Evolutionary conservation across 2,888 invertebrate genomes (phyloP), one percentile per base, ranked within the genome.

Genomic region (Amaurobius ferox): DNA sequence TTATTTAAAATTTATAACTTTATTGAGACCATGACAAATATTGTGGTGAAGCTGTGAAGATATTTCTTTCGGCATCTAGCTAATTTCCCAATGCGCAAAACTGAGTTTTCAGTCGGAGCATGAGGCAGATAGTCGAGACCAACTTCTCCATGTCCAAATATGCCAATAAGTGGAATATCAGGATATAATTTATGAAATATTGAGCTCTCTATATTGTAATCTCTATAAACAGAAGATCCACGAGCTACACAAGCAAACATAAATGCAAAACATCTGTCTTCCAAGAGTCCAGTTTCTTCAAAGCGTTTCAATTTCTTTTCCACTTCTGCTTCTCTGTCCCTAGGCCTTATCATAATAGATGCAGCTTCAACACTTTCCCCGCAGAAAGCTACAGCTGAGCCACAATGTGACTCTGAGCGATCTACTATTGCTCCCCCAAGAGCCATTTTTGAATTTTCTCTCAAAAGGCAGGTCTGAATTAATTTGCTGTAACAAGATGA

Each of bases 81-180:
- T n/a, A 44, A 28, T 19, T 26, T 29, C 9, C 48, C 67, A 66
- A 19, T 11, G 30, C 61, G 7, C 0, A 44, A 19, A 9, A 55
- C 26, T 5, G 19, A n/a, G 23, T 40, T 55, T n/a, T 32, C 55
- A 11, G 28, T 19, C n/a, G 64, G n/a, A 13, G 62, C 5, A 19
- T 87, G 39, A 29, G 90, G 90, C 16, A 89, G 71, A 80, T 88
- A 89, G 40, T 91, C 89, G 73, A 90, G 89, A 7, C 92, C 92
- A n/a, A 92, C 90, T 89, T 92, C 92, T 9, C 92, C 92, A 88
- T 91, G 91, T 16, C 92, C 92, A 89, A 92, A 92, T 80, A 92
- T 90, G 1, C 92, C 92, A 77, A 92, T 87, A n/a, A 92, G 87
- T 0, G 92, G 92, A 1, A 91, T 91, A 6, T 90, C 90, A 0